Evolutionary conservation across 1,140 invertebrate genomes (phyloP), one percentile per base, ranked within the genome.

Genomic region (Anadara kagoshimensis): DNA sequence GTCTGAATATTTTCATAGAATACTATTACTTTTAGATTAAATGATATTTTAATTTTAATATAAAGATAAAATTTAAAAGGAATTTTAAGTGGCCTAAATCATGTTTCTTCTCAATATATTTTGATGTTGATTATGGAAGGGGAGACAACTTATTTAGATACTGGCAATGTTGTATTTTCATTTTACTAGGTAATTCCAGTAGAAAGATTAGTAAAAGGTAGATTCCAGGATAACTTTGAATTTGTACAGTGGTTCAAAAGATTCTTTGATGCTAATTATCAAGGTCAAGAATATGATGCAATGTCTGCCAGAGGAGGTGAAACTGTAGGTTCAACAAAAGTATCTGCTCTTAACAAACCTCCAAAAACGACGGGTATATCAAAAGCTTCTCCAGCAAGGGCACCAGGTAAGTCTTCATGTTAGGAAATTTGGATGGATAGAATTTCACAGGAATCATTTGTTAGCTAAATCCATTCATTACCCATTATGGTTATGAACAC

Each of bases 241-340:
- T 99, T 99, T 92, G 94, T 99, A 76, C 98, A 99, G 92, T 99
- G 98, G 98, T 99, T 99, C 92, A 99, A 99, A 92, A 98, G 98
- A 88, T 99, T 99, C 91, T 99, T 99, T 91, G 98, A 99, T 92
- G 97, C 97, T 59, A 99, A 99, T 92, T 99, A 98, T 91, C 96
- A 98, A 87, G 97, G 97, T 66, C 92, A 94, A 78, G 95, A 96
- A 69, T 99, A 99, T 90, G 95, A 99, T 89, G 94, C 96, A 51
- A 90, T 95, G 62, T 94, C 95, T 76, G 95, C 95, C 51, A 92
- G 98, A 73, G 93, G 93, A 75, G 94, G 94, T 65, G 91, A 95
- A 77, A 89, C 91, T 61, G 86, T 96, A 76, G 94, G 90, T 79
- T 57, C 78, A 70, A 86, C 81, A 47, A 20, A 61, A 45, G 53